phyloP scores from a whole-genome alignment of 2,113 vertebrate genomes.

The Pseudopodoces humilis region DNA sequence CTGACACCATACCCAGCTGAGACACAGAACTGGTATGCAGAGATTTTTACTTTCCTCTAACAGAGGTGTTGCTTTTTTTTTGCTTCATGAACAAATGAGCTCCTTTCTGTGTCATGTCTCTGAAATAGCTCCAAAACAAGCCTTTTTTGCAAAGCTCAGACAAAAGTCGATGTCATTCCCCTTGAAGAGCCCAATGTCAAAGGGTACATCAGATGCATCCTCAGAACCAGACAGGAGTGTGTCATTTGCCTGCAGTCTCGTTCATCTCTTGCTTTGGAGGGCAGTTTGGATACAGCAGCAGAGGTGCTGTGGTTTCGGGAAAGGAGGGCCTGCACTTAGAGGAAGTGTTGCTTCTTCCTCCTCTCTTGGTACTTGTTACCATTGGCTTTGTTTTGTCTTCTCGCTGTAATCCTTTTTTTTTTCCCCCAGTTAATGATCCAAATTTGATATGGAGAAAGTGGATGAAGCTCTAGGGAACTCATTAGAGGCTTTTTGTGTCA shows the following conservation, averaged over 20 bases:
- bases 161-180: background rate
- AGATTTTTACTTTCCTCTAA: background rate
- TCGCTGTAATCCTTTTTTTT: background rate
- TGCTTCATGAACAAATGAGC: background rate
- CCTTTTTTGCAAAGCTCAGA: background rate
- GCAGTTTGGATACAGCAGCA: background rate
- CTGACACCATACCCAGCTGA: background rate
- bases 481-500: constrained; percentile 7
- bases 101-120: background rate
- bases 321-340: background rate
- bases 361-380: background rate
- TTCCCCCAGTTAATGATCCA: background rate
- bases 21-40: background rate
- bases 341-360: background rate
- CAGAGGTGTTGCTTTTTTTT: background rate
- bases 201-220: background rate
- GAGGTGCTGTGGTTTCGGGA: background rate
- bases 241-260: background rate
- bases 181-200: background rate
- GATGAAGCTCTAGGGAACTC: constrained; percentile 16
- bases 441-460: background rate
- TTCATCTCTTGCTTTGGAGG: background rate
- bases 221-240: background rate
- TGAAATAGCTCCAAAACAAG: background rate
- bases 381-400: background rate